Percentiles rank a stretch among this genome's conserved stretches.
phyloP scores from a whole-genome alignment of 2,797 vertebrate genomes.

The Astyanax mexicanus region DNA sequence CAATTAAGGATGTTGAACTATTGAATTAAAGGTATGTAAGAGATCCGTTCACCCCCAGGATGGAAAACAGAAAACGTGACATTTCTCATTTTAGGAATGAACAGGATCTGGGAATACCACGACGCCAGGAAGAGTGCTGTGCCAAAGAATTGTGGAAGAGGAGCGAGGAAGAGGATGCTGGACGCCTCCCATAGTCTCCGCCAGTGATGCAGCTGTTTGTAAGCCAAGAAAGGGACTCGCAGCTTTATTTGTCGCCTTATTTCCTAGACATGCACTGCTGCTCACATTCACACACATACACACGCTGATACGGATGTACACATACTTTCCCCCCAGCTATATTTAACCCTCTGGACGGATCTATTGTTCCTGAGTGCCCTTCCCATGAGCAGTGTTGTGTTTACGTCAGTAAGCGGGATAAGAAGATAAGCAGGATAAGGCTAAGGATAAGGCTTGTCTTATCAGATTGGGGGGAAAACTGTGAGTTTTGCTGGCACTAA shows the following conservation, averaged over 20 bases:
- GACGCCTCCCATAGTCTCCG: slow-evolving; percentile 34
- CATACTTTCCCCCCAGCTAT: slow-evolving; percentile 59
- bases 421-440: slow-evolving; percentile 1
- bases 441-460: not conserved
- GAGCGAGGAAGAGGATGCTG: slow-evolving; percentile 71
- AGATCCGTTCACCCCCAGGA: slow-evolving; percentile 3
- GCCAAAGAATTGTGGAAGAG: slow-evolving; percentile 58
- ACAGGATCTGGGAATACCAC: slow-evolving; percentile 28
- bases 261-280: slow-evolving; percentile 25
- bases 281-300: not conserved
- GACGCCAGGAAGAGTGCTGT: slow-evolving; percentile 31
- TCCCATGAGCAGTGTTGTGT: slow-evolving; percentile 37
- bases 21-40: not conserved
- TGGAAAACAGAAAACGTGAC: slow-evolving; percentile 33
- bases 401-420: slow-evolving; percentile 32
- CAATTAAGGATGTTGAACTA: not conserved
- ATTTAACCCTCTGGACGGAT: slow-evolving; percentile 69
- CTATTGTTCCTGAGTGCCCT: slow-evolving; percentile 69
- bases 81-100: slow-evolving; percentile 32
- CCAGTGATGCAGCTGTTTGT: slow-evolving; percentile 54
- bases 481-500: not conserved
- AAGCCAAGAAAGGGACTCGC: slow-evolving; percentile 56
- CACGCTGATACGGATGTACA: slow-evolving; percentile 8
- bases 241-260: slow-evolving; percentile 58
- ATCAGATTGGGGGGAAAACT: slow-evolving; percentile 22